A percentile compares a stretch with the other conserved stretches of the same genome.
These are phyloP conservation scores for Melieria picta DNA, from an alignment of 2,888 invertebrate genomes.

Conservation along the genomic window DNA sequence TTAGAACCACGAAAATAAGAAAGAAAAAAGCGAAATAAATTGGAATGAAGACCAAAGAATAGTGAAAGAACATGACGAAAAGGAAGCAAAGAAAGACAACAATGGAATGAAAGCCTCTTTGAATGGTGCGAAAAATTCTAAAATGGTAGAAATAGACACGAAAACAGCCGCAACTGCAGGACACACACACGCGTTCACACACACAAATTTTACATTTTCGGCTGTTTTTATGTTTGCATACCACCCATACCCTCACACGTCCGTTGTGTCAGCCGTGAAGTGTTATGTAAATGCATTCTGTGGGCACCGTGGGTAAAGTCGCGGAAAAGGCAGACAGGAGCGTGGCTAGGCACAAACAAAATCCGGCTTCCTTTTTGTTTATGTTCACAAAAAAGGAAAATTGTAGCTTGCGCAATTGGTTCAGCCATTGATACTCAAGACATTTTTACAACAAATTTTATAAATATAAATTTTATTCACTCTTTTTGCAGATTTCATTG, in stretches of 20 bases:
- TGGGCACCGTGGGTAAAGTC: neutral
- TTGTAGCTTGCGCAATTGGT: neutral
- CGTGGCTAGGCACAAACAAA: conserved; percentile 8
- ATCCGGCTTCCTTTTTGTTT: neutral
- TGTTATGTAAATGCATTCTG: conserved; percentile 26
- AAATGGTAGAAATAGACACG: neutral
- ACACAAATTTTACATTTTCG: too few species aligned
- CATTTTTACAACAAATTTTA: neutral
- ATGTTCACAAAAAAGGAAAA: neutral
- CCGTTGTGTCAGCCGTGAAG: conserved; percentile 6
- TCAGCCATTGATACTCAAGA: neutral
- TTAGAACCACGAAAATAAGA: conserved; percentile 8
- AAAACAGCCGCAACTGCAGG: too few species aligned
- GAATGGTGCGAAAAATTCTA: conserved; percentile 5
- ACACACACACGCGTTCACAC: too few species aligned
- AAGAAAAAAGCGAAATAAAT: conserved; percentile 18
- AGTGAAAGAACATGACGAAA: conserved; percentile 3
- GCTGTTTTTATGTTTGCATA: too few species aligned
- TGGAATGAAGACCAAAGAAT: conserved; percentile 12
- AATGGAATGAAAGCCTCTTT: neutral
- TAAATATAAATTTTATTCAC: conserved; percentile 11
- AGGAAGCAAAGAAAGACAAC: neutral
- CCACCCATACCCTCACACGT: neutral
- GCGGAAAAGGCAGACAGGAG: conserved; percentile 1
- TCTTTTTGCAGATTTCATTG: conserved; percentile 46